Evolutionary conservation across 2,797 vertebrate species (phyloP).

Genomic region (Catostomus latipinnis): DNA sequence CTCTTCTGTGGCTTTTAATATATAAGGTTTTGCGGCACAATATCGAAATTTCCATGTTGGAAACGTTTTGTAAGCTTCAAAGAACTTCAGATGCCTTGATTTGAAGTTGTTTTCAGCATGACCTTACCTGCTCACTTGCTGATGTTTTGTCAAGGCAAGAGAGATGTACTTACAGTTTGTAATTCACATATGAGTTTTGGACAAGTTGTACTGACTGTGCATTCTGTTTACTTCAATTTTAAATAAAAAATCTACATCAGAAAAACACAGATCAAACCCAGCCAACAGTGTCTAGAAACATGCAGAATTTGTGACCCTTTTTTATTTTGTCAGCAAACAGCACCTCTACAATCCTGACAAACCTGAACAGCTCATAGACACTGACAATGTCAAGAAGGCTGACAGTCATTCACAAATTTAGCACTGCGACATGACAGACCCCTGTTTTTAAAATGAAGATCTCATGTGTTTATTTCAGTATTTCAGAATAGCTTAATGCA

Average conservation of each 20-base stretch:
- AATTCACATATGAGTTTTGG: slow-evolving; percentile 1
- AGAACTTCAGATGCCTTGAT: neutral
- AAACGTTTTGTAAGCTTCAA: slow-evolving; percentile 11
- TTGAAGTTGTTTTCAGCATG: slow-evolving; percentile 5
- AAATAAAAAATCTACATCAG: neutral
- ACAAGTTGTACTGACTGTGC: neutral
- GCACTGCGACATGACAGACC: neutral
- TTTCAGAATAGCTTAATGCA: neutral
- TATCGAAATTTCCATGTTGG: neutral
- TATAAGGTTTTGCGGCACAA: too few species aligned
- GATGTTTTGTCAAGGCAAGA: too few species aligned
- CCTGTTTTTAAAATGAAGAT: neutral
- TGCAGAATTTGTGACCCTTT: neutral
- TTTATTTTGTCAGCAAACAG: neutral
- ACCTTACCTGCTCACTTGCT: neutral
- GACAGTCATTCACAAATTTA: too few species aligned
- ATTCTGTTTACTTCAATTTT: too few species aligned
- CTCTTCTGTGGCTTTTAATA: too few species aligned
- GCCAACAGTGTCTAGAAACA: neutral
- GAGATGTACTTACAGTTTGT: slow-evolving; percentile 1
- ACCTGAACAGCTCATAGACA: too few species aligned
- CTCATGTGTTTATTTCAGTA: neutral
- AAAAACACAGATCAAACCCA: slow-evolving; percentile 13
- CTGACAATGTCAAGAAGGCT: too few species aligned
- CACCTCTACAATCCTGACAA: neutral